Percentiles rank a stretch among this genome's conserved stretches.
phyloP scores from a whole-genome alignment of 2,888 invertebrate species.

The Tuberolachnus salignus region DNA sequence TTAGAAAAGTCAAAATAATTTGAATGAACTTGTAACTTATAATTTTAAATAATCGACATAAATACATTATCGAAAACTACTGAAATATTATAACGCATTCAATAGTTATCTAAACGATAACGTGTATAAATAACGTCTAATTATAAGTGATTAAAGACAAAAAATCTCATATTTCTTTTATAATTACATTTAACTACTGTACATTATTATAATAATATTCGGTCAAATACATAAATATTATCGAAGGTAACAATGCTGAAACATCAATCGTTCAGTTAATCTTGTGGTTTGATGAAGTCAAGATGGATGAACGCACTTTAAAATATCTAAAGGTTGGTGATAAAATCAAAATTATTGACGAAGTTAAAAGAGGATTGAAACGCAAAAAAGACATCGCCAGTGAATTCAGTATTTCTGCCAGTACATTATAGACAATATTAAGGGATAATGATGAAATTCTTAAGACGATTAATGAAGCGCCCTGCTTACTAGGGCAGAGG shows the following conservation, averaged over 20 bases:
- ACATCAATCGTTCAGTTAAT: conserved; percentile 27
- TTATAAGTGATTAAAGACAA: too few relatives aligned
- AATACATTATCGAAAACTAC: too few relatives aligned
- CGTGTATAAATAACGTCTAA: conserved; percentile 20
- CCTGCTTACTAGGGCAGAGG: conserved; percentile 7
- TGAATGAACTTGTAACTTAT: too few relatives aligned
- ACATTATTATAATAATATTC: conserved; percentile 35
- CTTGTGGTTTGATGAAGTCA: conserved; percentile 31
- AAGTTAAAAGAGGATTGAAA: conserved; percentile 36
- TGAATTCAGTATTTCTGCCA: conserved; percentile 26
- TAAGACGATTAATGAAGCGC: conserved; percentile 25
- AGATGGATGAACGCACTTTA: conserved; percentile 22
- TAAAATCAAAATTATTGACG: conserved; percentile 24
- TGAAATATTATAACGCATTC: too few relatives aligned
- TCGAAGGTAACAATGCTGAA: conserved; percentile 11
- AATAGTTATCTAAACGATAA: too few relatives aligned
- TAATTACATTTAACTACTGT: conserved; percentile 24
- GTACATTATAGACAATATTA: conserved; percentile 19
- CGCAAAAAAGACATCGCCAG: conserved; percentile 27
- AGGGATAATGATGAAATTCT: conserved; percentile 21
- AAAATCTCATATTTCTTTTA: conserved; percentile 7
- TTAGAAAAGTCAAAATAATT: too few relatives aligned
- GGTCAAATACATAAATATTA: conserved; percentile 15
- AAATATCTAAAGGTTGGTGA: conserved; percentile 25
- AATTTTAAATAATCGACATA: too few relatives aligned